phyloP scores from a whole-genome alignment of 2,888 invertebrate genomes.

The Cataglyphis livida region DNA sequence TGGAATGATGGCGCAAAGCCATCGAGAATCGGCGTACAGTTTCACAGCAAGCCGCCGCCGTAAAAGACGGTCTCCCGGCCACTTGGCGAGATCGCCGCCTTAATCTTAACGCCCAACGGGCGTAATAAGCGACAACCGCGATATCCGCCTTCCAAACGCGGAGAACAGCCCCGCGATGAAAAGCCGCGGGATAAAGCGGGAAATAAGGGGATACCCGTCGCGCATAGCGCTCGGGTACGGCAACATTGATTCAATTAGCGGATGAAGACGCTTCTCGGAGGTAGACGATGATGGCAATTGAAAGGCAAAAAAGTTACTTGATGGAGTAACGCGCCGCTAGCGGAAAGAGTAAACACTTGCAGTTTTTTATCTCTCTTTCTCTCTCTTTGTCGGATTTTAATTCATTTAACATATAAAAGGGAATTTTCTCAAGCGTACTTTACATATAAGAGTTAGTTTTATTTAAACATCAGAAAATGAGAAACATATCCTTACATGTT shows the following conservation, averaged over 20 bases:
- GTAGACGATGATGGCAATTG: constrained; percentile 29
- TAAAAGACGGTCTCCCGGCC: constrained; percentile 57
- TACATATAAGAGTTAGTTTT: not conserved
- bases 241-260: constrained; percentile 47
- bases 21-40: constrained; percentile 70
- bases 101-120: constrained; percentile 68
- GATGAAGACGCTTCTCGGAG: constrained; percentile 36
- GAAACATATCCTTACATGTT: not conserved
- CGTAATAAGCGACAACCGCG: constrained; percentile 64
- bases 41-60: constrained; percentile 73
- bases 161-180: not conserved
- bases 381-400: not conserved
- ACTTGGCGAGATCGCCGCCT: constrained; percentile 61
- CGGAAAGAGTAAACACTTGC: not conserved
- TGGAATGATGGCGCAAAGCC: constrained; percentile 53
- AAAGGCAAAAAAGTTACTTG: constrained; percentile 8
- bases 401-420: not conserved
- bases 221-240: not conserved
- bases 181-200: constrained; percentile 12
- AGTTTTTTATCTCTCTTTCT: not conserved
- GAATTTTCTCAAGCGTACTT: not conserved
- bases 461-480: not conserved
- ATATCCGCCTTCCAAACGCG: constrained; percentile 50
- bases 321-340: not conserved
- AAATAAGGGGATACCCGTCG: constrained; percentile 24